A percentile compares a stretch with the other conserved stretches of the same genome.
Conservation (phyloP, 2,888 invertebrate species). For the Leucania comma region DNA sequence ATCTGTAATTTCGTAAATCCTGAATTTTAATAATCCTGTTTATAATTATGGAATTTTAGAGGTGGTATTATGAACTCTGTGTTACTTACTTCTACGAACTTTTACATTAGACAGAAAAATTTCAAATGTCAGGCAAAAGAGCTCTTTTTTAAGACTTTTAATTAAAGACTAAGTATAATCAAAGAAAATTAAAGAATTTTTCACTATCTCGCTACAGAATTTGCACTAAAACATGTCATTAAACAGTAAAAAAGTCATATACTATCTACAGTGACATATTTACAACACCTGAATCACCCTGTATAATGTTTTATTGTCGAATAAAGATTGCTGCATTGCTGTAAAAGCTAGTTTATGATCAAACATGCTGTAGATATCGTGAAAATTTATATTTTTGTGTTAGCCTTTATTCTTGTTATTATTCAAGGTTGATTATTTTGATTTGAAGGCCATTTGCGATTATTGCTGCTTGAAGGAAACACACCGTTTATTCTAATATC, state of each 20-base stretch:
- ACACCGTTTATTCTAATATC: too few species aligned
- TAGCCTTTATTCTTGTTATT: background rate
- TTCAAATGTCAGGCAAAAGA: background rate
- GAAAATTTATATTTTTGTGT: background rate
- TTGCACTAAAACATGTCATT: conserved; percentile 22
- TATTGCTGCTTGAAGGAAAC: background rate
- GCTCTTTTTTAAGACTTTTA: too few species aligned
- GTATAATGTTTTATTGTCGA: conserved; percentile 50
- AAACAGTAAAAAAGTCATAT: conserved; percentile 34
- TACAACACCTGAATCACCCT: conserved; percentile 47
- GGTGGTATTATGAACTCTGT: background rate
- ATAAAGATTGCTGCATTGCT: conserved; percentile 60
- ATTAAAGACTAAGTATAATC: too few species aligned
- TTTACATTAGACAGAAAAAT: too few species aligned
- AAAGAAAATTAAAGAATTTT: conserved; percentile 13
- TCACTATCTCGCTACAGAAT: conserved; percentile 1
- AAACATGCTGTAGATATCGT: conserved; percentile 23
- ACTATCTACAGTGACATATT: conserved; percentile 45
- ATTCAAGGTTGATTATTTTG: background rate
- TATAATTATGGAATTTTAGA: too few species aligned
- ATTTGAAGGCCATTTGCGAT: background rate
- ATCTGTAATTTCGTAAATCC: too few species aligned
- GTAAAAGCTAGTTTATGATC: conserved; percentile 52
- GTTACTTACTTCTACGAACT: too few species aligned
- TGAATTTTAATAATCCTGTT: too few species aligned